Conservation (phyloP, 2,888 invertebrate species). For the Colostygia pectinataria region DNA sequence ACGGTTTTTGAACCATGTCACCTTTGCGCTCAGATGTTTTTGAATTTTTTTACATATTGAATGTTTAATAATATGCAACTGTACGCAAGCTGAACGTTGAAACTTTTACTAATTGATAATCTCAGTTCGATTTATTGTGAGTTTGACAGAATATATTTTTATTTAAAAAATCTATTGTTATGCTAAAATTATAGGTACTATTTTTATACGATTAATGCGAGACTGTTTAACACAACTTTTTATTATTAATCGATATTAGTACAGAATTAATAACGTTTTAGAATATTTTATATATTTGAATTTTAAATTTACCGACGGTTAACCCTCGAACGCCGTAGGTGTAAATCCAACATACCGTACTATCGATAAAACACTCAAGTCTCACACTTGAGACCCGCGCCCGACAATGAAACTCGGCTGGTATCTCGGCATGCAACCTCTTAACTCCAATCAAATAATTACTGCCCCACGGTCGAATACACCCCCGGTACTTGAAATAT, state of each 20-base stretch:
- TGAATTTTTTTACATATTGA: constrained; percentile 54
- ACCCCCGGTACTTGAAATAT: constrained; percentile 71
- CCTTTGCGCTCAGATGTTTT: constrained; percentile 74
- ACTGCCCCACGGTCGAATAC: constrained; percentile 78
- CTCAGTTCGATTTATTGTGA: constrained; percentile 44
- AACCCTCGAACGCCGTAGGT: constrained; percentile 75
- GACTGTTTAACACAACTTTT: not conserved
- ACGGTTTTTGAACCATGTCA: constrained; percentile 74
- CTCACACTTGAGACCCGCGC: constrained; percentile 44
- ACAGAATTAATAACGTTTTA: not conserved
- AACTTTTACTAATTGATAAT: constrained; percentile 64
- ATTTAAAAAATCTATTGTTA: constrained; percentile 41
- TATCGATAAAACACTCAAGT: constrained; percentile 64
- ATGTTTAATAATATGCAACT: constrained; percentile 72
- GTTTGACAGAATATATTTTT: constrained; percentile 46
- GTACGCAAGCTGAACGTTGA: constrained; percentile 62
- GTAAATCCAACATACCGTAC: constrained; percentile 64
- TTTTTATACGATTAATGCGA: not conserved
- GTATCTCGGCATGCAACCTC: constrained; percentile 78
- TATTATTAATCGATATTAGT: constrained; percentile 20
- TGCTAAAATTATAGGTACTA: constrained; percentile 33
- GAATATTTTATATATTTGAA: constrained; percentile 11
- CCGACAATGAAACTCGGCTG: constrained; percentile 64
- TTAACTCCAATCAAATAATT: constrained; percentile 82
- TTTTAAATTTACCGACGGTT: constrained; percentile 49